Evolutionary conservation across 2,888 invertebrate genomes (phyloP), one percentile per base, ranked within the genome.

Genomic region (Xestobium rufovillosum): DNA sequence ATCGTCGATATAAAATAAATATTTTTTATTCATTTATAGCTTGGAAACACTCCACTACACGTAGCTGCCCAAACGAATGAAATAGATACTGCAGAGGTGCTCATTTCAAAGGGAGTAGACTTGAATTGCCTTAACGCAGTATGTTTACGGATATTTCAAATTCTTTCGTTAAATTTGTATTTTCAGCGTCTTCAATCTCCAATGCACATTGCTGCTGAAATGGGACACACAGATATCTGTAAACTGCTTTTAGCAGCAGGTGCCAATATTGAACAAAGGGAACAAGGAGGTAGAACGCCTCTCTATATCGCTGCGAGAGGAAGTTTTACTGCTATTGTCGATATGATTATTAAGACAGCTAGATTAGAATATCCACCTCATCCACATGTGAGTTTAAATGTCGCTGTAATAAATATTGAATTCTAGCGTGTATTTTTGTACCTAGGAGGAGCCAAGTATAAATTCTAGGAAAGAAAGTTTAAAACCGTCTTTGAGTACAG

Each of bases 271-370:
- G 79, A 82, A 49, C 75, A 75, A 52, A 61, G 71, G 39, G 75
- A 75, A 53, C 72, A 74, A 61, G 71, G 74, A 37, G 80, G 79
- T 17, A 70, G 74, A 33, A 85, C 84, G 1, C 82, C 85, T 17
- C 71, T 84, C 52, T 75, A 84, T 45, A 73, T 85, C 15, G 86
- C 86, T 0, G 83, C 86, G 2, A 66, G 86, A 34, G 86, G 86
- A 9, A 85, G 85, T 56, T 85, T 84, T 65, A 83, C 85, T 1
- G 83, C 84, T 16, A 85, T 87, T 44, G 77, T 87, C 40, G 87
- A 85, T 56, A 78, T 86, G 72, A 78, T 87, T 39, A 85, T 87
- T 45, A 83, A 81, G 53, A 82, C 81, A 11, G 74, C 81, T 3
- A 70, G 81, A 50, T 60, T 82, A 45, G 81, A 80, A 51, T 76